Conservation (phyloP, 1,140 invertebrate species). For the Leucophenga varia region DNA sequence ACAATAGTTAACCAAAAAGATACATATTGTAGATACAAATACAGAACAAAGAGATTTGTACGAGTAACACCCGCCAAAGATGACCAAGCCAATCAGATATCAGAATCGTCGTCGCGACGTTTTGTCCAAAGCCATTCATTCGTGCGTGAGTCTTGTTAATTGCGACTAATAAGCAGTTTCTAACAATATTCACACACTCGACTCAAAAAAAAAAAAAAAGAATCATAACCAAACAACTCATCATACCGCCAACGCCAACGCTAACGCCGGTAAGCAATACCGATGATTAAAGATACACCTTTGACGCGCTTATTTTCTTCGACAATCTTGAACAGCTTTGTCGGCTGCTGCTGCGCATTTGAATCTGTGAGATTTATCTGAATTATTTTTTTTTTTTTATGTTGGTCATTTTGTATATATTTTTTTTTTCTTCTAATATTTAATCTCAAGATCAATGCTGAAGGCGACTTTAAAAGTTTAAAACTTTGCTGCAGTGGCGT, state of each 20-base stretch:
- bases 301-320: not conserved
- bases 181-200: conserved; percentile 36
- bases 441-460: conserved; percentile 50
- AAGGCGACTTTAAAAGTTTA: conserved; percentile 6
- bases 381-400: no score
- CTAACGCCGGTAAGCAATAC: conserved; percentile 26
- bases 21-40: no score
- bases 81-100: conserved; percentile 7
- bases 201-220: not conserved
- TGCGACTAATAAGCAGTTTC: conserved; percentile 53
- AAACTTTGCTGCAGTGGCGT: not conserved
- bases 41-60: not conserved
- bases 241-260: conserved; percentile 29
- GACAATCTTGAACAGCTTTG: conserved; percentile 4
- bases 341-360: conserved; percentile 34
- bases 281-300: conserved; percentile 28
- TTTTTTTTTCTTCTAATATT: no score
- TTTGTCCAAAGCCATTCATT: no score
- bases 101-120: no score
- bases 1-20: no score
- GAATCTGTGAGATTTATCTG: no score
- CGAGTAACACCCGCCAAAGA: conserved; percentile 29
- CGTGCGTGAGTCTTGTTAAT: conserved; percentile 45
- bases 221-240: conserved; percentile 15
- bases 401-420: no score